Percentiles rank a stretch among this genome's conserved stretches.
These are phyloP conservation scores for Stegastes partitus DNA, from an alignment of 2,113 vertebrate species.

Conservation along the genomic window DNA sequence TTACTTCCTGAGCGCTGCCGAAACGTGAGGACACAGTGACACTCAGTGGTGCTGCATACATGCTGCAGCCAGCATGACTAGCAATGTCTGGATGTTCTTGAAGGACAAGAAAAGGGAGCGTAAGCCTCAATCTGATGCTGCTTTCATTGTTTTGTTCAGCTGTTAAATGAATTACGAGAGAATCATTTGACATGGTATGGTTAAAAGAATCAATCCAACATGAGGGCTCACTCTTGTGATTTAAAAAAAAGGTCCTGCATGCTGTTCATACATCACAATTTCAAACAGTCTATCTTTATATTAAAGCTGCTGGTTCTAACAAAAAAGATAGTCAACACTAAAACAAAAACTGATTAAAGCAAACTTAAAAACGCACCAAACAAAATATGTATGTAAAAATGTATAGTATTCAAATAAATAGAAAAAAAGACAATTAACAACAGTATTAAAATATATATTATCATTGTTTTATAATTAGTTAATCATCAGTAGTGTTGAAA, in stretches of 20 bases:
- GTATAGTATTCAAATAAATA: too few relatives aligned
- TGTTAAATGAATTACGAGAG: background rate
- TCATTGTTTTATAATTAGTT: too few relatives aligned
- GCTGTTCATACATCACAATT: background rate
- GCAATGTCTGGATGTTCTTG: too few relatives aligned
- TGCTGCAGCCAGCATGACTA: background rate
- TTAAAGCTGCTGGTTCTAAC: background rate
- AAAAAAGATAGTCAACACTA: background rate
- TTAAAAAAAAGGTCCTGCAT: background rate
- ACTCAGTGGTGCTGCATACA: slow-evolving; percentile 54
- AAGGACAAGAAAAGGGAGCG: background rate
- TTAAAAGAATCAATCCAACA: background rate
- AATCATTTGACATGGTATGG: background rate
- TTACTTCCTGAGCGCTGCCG: background rate
- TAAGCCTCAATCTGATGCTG: background rate
- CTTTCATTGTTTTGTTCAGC: background rate
- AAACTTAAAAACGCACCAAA: background rate
- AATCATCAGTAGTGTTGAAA: too few relatives aligned
- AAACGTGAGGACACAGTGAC: slow-evolving; percentile 51
- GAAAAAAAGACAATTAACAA: too few relatives aligned
- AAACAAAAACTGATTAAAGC: background rate
- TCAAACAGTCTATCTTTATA: background rate
- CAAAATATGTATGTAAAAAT: too few relatives aligned
- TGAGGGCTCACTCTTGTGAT: background rate
- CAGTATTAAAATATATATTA: too few relatives aligned